These are phyloP conservation scores for Lasius platythorax DNA, from an alignment of 2,888 invertebrate genomes.

Conservation along the genomic window DNA sequence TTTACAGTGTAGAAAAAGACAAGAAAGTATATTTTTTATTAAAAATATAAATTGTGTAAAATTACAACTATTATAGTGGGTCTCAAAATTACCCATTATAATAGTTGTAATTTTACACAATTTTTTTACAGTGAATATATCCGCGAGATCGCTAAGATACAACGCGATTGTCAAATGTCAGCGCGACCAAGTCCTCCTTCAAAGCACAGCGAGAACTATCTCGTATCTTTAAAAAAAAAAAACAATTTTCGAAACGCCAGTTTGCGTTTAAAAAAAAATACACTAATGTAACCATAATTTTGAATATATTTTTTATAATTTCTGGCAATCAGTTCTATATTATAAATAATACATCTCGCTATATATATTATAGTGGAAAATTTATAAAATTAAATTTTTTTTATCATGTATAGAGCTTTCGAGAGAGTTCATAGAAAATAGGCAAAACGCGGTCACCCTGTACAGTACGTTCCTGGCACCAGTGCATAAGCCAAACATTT, in stretches of 20 bases:
- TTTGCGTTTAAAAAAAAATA: neutral
- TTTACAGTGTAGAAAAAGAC: no score
- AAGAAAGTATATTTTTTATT: no score
- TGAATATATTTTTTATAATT: neutral
- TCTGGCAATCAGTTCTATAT: neutral
- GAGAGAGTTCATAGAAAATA: neutral
- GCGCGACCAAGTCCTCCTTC: neutral
- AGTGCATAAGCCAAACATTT: slow-evolving; percentile 33
- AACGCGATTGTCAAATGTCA: slow-evolving; percentile 31
- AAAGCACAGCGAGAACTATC: neutral
- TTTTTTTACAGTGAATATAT: no score
- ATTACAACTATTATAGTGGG: no score
- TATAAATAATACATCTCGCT: neutral
- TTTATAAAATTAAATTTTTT: neutral
- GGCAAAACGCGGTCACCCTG: neutral
- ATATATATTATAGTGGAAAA: neutral
- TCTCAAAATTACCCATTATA: no score
- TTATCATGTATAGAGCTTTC: neutral
- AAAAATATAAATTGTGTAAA: no score
- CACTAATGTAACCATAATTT: neutral
- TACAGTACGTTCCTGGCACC: neutral
- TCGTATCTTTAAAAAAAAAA: neutral
- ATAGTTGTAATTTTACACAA: no score
- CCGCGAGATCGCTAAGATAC: slow-evolving; percentile 55
- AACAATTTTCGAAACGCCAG: neutral